Evolutionary conservation across 2,113 vertebrate species (phyloP).

Genomic region (Geococcyx californianus): DNA sequence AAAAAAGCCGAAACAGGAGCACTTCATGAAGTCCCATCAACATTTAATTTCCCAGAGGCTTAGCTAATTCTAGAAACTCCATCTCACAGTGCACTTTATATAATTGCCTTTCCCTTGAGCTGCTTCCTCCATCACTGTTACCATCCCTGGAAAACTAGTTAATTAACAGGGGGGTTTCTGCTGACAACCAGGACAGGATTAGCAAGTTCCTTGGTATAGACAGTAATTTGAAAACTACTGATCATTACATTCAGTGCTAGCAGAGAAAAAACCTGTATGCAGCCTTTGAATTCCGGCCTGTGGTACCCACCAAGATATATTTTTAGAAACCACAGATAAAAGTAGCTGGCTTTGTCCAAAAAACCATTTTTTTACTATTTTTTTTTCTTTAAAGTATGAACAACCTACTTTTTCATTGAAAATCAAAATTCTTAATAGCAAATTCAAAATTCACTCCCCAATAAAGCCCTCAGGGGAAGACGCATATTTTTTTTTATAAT

Average conservation of each 20-base stretch:
- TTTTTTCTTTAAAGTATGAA: not conserved
- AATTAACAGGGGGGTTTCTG: constrained; percentile 2
- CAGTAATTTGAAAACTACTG: constrained; percentile 5
- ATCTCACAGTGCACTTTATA: not conserved
- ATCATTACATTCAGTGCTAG: not conserved
- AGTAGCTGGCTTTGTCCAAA: not conserved
- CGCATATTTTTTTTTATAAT: not conserved
- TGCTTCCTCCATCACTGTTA: not conserved
- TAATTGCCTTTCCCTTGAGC: constrained; percentile 12
- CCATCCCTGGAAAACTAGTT: not conserved
- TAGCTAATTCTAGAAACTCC: not conserved
- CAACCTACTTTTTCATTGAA: not conserved
- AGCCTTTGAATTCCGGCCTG: not conserved
- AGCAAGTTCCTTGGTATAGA: not conserved
- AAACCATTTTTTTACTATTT: not conserved
- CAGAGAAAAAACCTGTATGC: not conserved
- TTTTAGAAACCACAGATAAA: not conserved
- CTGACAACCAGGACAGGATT: not conserved
- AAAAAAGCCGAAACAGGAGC: not conserved
- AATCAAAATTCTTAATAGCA: not conserved
- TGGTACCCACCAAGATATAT: not conserved
- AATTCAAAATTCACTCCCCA: not conserved
- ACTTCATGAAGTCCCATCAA: not conserved
- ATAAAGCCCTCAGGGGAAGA: not conserved
- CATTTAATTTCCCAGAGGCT: constrained; percentile 12